Percentiles rank a stretch among this genome's conserved stretches.
Evolutionary conservation across 23 tunicate species (phyloP).

Genomic region (Ciona savignyi): DNA sequence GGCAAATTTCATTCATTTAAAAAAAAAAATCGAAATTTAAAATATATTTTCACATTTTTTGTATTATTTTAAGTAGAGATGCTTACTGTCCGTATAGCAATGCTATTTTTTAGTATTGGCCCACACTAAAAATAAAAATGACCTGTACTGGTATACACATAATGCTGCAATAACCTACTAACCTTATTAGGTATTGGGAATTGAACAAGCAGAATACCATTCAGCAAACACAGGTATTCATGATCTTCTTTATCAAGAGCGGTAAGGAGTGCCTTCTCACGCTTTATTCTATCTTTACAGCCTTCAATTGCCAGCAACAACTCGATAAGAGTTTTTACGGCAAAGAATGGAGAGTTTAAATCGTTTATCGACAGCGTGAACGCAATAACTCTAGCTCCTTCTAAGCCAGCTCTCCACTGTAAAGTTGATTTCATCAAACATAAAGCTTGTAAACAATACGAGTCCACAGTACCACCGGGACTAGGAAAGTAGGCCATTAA

Average conservation of each 20-base stretch:
- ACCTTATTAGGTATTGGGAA: constrained; percentile 28
- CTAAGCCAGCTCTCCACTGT: constrained; percentile 70
- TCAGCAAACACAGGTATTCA: constrained; percentile 33
- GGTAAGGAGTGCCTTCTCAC: constrained; percentile 26
- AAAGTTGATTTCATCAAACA: not conserved
- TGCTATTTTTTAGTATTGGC: too few relatives aligned
- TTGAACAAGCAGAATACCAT: constrained; percentile 30
- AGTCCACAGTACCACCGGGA: too few relatives aligned
- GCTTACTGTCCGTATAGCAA: too few relatives aligned
- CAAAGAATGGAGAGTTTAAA: constrained; percentile 54
- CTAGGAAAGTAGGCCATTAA: too few relatives aligned
- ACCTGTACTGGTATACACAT: too few relatives aligned
- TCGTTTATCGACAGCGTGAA: constrained; percentile 74
- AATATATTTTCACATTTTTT: too few relatives aligned
- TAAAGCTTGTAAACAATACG: too few relatives aligned
- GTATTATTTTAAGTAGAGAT: too few relatives aligned
- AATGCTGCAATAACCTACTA: too few relatives aligned
- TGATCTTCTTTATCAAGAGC: constrained; percentile 15
- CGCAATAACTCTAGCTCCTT: constrained; percentile 44
- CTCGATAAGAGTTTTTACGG: constrained; percentile 44
- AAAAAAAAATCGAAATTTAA: too few relatives aligned
- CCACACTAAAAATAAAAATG: too few relatives aligned
- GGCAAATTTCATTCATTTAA: too few relatives aligned
- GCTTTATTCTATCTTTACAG: constrained; percentile 7
- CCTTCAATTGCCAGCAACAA: constrained; percentile 30